A percentile compares a stretch with the other conserved stretches of the same genome.
phyloP scores from a whole-genome alignment of 2,113 vertebrate species.

The Scartelaos histophorus region DNA sequence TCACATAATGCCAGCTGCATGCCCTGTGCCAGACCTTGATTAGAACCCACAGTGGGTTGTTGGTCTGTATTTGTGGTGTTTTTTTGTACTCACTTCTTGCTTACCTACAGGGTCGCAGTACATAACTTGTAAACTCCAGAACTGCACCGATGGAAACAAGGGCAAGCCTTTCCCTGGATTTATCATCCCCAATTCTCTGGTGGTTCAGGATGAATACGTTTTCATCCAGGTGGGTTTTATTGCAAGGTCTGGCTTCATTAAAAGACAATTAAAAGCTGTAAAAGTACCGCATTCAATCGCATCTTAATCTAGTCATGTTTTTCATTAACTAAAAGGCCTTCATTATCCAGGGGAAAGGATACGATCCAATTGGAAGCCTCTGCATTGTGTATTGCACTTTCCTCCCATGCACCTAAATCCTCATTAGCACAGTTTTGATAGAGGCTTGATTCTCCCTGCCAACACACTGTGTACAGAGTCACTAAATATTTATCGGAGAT shows the following conservation, averaged over 20 bases:
- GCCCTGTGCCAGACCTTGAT: constrained; percentile 46
- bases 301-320: constrained; percentile 62
- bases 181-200: constrained; percentile 90
- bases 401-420: constrained; percentile 19
- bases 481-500: constrained; percentile 18
- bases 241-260: constrained; percentile 66
- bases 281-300: constrained; percentile 45
- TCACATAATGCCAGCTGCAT: constrained; percentile 35
- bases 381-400: constrained; percentile 36
- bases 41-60: constrained; percentile 29
- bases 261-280: constrained; percentile 70
- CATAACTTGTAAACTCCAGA: constrained; percentile 91
- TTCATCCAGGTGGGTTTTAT: constrained; percentile 90
- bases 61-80: constrained; percentile 38
- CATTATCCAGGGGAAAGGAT: constrained; percentile 53
- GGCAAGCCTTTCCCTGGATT: constrained; percentile 89
- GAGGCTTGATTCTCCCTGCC: constrained; percentile 21
- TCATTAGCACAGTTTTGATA: constrained; percentile 45
- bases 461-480: constrained; percentile 18
- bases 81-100: constrained; percentile 52
- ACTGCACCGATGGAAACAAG: constrained; percentile 87
- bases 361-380: constrained; percentile 44
- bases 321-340: constrained; percentile 64
- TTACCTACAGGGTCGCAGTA: constrained; percentile 87
- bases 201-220: constrained; percentile 94